Conservation (phyloP, 2,113 vertebrate species). For the Romanogobio albipinnatus region DNA sequence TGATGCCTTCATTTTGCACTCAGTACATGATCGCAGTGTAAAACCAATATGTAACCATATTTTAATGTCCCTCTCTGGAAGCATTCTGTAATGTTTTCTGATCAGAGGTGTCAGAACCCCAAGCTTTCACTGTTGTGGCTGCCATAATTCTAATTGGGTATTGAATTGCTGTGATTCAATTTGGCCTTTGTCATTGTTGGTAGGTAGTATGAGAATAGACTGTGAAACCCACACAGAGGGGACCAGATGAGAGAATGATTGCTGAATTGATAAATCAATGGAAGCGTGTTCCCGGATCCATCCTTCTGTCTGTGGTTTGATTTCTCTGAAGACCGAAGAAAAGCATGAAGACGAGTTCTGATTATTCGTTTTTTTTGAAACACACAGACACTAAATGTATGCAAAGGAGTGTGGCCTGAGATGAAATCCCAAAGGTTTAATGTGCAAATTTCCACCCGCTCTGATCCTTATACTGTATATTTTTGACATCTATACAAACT, state of each 20-base stretch:
- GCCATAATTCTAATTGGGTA: conserved; percentile 96
- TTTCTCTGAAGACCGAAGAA: background rate
- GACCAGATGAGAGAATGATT: background rate
- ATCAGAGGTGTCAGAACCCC: conserved; percentile 68
- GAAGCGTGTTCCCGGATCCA: background rate
- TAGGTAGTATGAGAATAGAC: conserved; percentile 86
- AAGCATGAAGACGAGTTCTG: background rate
- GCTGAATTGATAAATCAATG: conserved; percentile 27
- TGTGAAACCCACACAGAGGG: background rate
- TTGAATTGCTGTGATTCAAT: conserved; percentile 96
- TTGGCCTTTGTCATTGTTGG: conserved; percentile 96
- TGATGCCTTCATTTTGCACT: background rate
- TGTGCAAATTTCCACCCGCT: background rate
- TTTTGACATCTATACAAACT: background rate
- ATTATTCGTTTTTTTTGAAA: background rate
- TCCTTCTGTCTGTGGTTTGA: background rate
- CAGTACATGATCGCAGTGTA: background rate
- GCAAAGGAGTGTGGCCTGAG: no score
- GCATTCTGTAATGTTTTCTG: background rate
- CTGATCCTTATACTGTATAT: background rate
- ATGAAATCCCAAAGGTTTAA: no score
- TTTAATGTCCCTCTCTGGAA: background rate
- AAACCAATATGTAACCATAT: conserved; percentile 70
- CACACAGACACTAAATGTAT: background rate
- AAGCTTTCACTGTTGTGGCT: conserved; percentile 97